Conservation (phyloP, 2,888 invertebrate genomes). For the Rhagonycha lutea region DNA sequence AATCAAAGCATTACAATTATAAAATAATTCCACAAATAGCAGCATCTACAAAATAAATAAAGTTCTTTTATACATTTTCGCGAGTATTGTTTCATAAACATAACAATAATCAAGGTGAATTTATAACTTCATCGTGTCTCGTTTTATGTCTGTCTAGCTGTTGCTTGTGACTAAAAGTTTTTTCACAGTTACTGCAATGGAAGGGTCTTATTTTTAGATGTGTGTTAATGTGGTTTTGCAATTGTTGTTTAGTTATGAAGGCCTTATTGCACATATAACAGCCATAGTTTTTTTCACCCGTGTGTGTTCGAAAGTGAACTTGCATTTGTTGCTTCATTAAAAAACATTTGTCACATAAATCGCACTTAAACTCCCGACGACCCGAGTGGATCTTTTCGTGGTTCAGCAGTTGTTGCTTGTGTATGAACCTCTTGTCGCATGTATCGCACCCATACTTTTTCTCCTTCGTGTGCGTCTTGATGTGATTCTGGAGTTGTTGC, state of each 20-base stretch:
- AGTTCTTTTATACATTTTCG: not conserved
- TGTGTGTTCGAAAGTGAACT: constrained; percentile 35
- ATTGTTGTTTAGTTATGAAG: constrained; percentile 31
- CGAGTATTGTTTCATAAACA: not conserved
- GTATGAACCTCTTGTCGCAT: constrained; percentile 26
- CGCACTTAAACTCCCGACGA: constrained; percentile 36
- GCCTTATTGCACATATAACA: constrained; percentile 32
- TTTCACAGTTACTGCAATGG: constrained; percentile 15
- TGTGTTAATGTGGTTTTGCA: constrained; percentile 21
- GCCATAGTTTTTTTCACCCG: constrained; percentile 34
- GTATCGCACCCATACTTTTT: constrained; percentile 32
- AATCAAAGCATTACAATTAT: not conserved
- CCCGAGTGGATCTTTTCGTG: constrained; percentile 20
- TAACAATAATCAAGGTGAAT: not conserved
- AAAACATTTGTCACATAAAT: constrained; percentile 59
- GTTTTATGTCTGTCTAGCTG: constrained; percentile 17
- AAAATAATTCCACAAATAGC: not conserved
- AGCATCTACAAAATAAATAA: not conserved
- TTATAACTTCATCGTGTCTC: not conserved
- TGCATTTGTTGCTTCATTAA: constrained; percentile 38
- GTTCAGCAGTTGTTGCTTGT: constrained; percentile 24
- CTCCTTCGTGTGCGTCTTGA: constrained; percentile 25
- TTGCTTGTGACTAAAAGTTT: constrained; percentile 21
- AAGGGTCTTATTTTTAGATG: constrained; percentile 23
- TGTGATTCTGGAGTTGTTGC: constrained; percentile 22